These are phyloP conservation scores for Sinodicranocentrus sp. DNA, from an alignment of 2,888 invertebrate species.

Conservation along the genomic window DNA sequence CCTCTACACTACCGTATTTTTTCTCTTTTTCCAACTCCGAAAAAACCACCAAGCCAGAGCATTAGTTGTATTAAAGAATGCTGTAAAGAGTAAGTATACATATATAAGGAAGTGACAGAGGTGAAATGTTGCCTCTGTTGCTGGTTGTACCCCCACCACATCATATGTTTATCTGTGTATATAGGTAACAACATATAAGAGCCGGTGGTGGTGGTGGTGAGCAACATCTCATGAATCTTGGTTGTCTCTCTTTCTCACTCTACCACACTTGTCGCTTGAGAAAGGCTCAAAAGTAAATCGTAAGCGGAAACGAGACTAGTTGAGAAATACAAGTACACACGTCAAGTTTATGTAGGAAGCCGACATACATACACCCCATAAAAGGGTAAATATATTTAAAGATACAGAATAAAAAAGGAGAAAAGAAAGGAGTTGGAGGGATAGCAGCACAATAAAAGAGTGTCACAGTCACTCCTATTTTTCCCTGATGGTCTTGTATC, in stretches of 20 bases:
- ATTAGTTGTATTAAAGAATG: too few species aligned
- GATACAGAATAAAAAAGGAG: neutral
- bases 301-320: conserved; percentile 40
- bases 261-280: neutral
- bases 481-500: conserved; percentile 31
- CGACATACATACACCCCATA: neutral
- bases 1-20: conserved; percentile 26
- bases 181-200: conserved; percentile 17
- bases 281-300: conserved; percentile 19
- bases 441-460: conserved; percentile 23
- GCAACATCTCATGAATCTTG: conserved; percentile 59
- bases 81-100: too few species aligned
- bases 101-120: conserved; percentile 41
- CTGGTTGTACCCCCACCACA: conserved; percentile 29
- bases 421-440: neutral
- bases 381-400: conserved; percentile 53
- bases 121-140: conserved; percentile 59
- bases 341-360: conserved; percentile 19
- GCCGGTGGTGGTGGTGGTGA: neutral
- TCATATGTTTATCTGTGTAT: conserved; percentile 49
- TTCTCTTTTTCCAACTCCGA: conserved; percentile 25
- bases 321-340: conserved; percentile 10
- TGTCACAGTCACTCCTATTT: conserved; percentile 35
- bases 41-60: too few species aligned
- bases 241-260: neutral